Evolutionary conservation across 1,140 invertebrate genomes (phyloP), one percentile per base, ranked within the genome.

Genomic region (Drosophila grimshawi): DNA sequence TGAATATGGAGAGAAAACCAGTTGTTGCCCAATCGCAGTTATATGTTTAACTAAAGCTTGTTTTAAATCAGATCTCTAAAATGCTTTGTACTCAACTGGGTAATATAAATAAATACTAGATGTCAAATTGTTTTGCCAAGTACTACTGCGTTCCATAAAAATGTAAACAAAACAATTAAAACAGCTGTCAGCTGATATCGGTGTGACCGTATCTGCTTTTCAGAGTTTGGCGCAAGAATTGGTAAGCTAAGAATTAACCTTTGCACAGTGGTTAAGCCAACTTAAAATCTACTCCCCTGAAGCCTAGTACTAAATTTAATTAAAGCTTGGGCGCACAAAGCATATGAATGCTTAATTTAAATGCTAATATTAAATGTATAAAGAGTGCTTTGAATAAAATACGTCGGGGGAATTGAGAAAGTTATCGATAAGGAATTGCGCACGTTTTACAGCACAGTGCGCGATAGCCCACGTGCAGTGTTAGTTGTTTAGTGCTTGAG

Each of bases 121-220:
- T 46, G n/a, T 27, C 33, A 53, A 68, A 46, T 55, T 61, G 49
- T 59, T 55, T 11, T 61, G 70, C 35, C 55, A 29, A 6, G 27
- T 59, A 6, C 29, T 68, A 73, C 70, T 73, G 70, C 49, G 64
- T 61, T 68, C 41, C 57, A 62, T 46, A 27, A 55, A 73, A 68
- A 73, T 35, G 70, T 73, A 73, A 73, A 73, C 70, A 73, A 73
- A 73, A 73, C 70, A 73, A 73, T 53, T 52, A 37, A 53, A 67
- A 73, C 70, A 73, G 70, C 70, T 73, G 70, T 39, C 4, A 6
- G 10, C 41, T 61, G 70, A 61, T 64, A 4, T 7, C 33, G 68
- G 70, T 73, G 70, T 73, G 70, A 48, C 70, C 70, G 56, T 67
- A 45, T 2, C 2, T 2, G 4, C n/a, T 60, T 11, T 4, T n/a